Conservation (phyloP, 2,797 vertebrate species). For the Esox masquinongy region DNA sequence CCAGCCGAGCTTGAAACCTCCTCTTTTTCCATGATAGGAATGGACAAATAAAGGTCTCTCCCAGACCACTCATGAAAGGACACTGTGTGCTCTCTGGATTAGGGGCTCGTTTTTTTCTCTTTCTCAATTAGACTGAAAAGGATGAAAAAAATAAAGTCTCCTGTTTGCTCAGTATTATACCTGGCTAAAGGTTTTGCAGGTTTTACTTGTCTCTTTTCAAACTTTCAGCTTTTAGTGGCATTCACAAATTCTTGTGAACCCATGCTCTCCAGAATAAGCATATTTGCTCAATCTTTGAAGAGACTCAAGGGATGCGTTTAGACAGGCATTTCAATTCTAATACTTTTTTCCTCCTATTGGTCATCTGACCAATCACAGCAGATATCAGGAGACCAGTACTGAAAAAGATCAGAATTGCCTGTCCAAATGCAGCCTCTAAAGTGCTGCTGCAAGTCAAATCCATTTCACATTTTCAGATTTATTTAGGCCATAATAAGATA, state of each 20-base stretch:
- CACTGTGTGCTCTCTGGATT: constrained; percentile 87
- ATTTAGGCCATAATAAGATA: neutral
- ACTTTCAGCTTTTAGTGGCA: constrained; percentile 12
- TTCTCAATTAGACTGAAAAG: constrained; percentile 83
- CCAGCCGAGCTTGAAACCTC: constrained; percentile 83
- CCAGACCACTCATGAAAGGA: constrained; percentile 85
- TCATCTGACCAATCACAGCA: too few species aligned
- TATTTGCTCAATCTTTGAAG: neutral
- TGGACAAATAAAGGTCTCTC: constrained; percentile 86
- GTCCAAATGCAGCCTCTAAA: neutral
- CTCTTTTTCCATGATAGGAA: constrained; percentile 81
- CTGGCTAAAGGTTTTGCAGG: constrained; percentile 47
- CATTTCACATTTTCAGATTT: neutral
- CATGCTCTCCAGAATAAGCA: constrained; percentile 8
- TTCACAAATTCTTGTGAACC: constrained; percentile 18
- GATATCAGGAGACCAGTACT: too few species aligned
- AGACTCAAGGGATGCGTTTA: neutral
- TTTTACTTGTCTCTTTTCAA: constrained; percentile 50
- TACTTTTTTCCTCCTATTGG: too few species aligned
- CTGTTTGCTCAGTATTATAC: constrained; percentile 74
- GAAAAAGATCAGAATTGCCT: too few species aligned
- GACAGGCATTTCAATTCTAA: too few species aligned
- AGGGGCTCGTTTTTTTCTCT: constrained; percentile 66
- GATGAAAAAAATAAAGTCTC: constrained; percentile 64
- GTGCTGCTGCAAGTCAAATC: neutral